Base-by-base conservation (phyloP, 2,797 vertebrate species). In the Zenarchopterus dispar region DNA sequence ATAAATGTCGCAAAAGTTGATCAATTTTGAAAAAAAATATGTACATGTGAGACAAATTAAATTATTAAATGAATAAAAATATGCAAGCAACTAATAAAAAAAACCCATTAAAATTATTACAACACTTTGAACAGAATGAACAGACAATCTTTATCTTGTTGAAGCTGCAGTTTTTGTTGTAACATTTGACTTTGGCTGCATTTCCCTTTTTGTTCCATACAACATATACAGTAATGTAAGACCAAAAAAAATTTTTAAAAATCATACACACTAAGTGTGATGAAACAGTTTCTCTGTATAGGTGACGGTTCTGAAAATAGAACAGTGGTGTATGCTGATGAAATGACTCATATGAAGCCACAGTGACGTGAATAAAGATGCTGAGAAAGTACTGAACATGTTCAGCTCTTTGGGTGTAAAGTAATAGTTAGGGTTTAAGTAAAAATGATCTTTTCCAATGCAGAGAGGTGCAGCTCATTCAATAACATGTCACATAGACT, bases 331-430 rank as follows among this genome's bases (percentile, higher is more conserved):
- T 21, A 8, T 24, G 16, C 6, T 41, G 13, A 31, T 18, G 7
- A 33, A 18, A 62, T 49, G 33, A 57, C 21, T 22, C 36, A 62
- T 6, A 19, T 47, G 1, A 17, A 8, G 1, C 36, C 15, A 18
- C 54, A 33, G 54, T 58, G 54, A 63, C 18, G 11, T 0, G 9
- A 6, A 53, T 7, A 23, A 58, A 57, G 45, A 44, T 31, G n/a
- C 44, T n/a, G 36, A 36, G 15, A 56, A 52, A 22, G 6, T 28
- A 28, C 43, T 33, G 39, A 67, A 22, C 45, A 23, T 47, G 53
- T 68, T 58, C 53, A 67, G 24, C 53, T 67, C 33, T 58, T 62
- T 21, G n/a, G 36, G 13, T 24, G 21, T 26, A 42, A 43, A 61
- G 56, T 41, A 28, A 41, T 5, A 1, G 18, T 5, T 24, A 13